A percentile compares a stretch with the other conserved stretches of the same genome.
Conservation (phyloP, 2,113 vertebrate species). For the Oxyruncus cristatus region DNA sequence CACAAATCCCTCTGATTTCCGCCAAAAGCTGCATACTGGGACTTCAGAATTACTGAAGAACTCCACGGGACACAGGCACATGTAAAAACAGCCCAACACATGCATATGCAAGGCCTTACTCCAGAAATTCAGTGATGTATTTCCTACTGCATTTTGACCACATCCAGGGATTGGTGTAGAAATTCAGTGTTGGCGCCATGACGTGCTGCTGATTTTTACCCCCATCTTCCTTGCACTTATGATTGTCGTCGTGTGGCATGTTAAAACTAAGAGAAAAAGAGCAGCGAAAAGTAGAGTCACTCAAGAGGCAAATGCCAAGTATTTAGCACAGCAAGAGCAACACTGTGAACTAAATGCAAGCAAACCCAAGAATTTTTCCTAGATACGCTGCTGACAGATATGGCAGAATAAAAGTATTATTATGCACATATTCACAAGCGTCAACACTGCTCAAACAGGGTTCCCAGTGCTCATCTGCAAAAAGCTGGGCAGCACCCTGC, state of each 20-base stretch:
- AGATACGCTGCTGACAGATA: neutral
- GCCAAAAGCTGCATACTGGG: neutral
- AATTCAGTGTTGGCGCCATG: conserved; percentile 96
- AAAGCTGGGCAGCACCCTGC: neutral
- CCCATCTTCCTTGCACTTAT: conserved; percentile 94
- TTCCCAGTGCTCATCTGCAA: neutral
- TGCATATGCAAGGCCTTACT: conserved; percentile 80
- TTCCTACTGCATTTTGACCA: conserved; percentile 99
- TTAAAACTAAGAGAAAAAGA: conserved; percentile 84
- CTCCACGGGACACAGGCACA: neutral
- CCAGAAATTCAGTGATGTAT: conserved; percentile 98
- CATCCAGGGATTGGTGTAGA: conserved; percentile 98
- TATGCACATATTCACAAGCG: neutral
- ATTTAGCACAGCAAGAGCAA: neutral
- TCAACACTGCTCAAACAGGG: neutral
- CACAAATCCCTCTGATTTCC: neutral
- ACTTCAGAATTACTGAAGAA: neutral
- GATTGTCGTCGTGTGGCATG: conserved; percentile 98
- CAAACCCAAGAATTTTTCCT: neutral
- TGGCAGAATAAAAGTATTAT: neutral
- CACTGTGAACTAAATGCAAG: neutral
- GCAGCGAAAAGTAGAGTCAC: neutral
- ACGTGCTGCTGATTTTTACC: conserved; percentile 94
- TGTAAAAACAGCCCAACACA: neutral
- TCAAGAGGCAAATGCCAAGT: neutral